A percentile compares a stretch with the other conserved stretches of the same genome.
Evolutionary conservation across 2,888 invertebrate species (phyloP).

Genomic region (Eretmocerus hayati): DNA sequence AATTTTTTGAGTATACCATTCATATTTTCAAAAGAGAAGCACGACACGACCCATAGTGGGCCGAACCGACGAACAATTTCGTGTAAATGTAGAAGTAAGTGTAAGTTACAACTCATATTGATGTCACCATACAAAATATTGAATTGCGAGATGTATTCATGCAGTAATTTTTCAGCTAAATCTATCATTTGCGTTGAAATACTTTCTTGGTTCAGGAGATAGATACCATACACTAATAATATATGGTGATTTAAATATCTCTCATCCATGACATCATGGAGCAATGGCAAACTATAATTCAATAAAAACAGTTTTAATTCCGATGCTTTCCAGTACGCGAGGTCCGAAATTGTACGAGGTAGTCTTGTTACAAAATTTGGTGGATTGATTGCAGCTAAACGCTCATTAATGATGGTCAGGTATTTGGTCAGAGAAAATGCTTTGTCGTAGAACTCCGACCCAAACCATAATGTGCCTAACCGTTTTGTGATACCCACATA

Average conservation of each 20-base stretch:
- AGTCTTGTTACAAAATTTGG: constrained; percentile 15
- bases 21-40: constrained; percentile 1
- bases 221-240: constrained; percentile 19
- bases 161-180: no score
- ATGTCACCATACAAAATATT: no score
- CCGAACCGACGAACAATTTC: neutral
- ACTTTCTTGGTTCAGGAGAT: constrained; percentile 13
- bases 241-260: constrained; percentile 23
- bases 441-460: neutral
- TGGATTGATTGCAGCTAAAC: constrained; percentile 13
- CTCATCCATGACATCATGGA: constrained; percentile 19
- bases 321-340: constrained; percentile 22
- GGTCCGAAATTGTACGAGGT: constrained; percentile 18
- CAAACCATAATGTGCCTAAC: constrained; percentile 18
- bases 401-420: constrained; percentile 10
- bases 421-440: neutral
- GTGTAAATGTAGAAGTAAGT: neutral
- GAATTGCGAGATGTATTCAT: no score
- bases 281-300: constrained; percentile 22
- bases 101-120: no score
- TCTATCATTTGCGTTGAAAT: no score
- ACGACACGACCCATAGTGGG: neutral
- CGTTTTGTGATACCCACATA: constrained; percentile 21
- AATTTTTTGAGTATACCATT: no score
- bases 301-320: constrained; percentile 24